A percentile compares a stretch with the other conserved stretches of the same genome.
These are phyloP conservation scores for Brachyalestes nurse DNA, from an alignment of 2,797 vertebrate genomes.

Conservation along the genomic window DNA sequence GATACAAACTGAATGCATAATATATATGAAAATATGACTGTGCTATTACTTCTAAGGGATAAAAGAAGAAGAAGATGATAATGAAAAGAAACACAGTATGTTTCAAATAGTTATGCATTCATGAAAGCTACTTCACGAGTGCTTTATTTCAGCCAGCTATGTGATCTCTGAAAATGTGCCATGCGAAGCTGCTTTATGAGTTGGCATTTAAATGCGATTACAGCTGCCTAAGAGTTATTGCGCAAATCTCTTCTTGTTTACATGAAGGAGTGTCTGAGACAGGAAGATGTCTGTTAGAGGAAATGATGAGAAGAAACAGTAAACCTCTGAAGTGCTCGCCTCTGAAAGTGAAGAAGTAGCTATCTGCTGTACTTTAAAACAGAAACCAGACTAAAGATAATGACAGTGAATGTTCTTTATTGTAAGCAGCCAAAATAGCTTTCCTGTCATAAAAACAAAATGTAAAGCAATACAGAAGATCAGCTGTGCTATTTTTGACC, in stretches of 20 bases:
- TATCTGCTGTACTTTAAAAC: background rate
- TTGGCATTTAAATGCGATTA: background rate
- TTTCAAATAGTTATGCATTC: background rate
- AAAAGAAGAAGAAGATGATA: background rate
- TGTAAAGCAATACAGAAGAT: background rate
- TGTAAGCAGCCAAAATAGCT: constrained; percentile 9
- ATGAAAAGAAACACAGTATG: background rate
- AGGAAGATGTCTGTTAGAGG: constrained; percentile 57
- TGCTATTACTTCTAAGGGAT: background rate
- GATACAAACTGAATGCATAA: background rate
- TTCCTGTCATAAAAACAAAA: background rate
- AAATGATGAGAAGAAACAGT: constrained; percentile 50
- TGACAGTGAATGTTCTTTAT: background rate
- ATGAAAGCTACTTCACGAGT: background rate
- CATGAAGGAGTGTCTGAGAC: constrained; percentile 39
- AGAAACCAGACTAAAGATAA: background rate
- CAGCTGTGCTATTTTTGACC: background rate
- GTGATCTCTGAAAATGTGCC: constrained; percentile 5
- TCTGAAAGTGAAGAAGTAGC: background rate
- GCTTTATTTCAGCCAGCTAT: background rate
- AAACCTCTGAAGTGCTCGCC: constrained; percentile 12
- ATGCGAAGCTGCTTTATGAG: background rate
- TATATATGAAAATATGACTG: background rate
- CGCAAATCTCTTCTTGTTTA: constrained; percentile 45
- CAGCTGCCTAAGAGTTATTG: constrained; percentile 8